phyloP scores from a whole-genome alignment of 2,888 invertebrate genomes.

The Erebia ligea region DNA sequence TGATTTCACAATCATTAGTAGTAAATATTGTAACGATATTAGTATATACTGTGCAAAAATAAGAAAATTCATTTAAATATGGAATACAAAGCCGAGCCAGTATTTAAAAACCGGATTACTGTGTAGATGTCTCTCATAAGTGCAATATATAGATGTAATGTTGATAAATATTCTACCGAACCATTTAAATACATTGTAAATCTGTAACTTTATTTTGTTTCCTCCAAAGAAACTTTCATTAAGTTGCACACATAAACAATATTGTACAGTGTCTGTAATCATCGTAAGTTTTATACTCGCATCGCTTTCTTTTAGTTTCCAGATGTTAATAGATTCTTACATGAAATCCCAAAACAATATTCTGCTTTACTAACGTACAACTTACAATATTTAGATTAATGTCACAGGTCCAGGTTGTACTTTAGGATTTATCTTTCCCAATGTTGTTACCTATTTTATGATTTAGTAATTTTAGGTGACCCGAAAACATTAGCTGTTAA shows the following conservation, averaged over 20 bases:
- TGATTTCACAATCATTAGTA: conserved; percentile 58
- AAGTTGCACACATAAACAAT: conserved; percentile 51
- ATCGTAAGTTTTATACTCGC: conserved; percentile 57
- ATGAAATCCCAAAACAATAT: conserved; percentile 60
- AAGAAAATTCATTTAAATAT: conserved; percentile 58
- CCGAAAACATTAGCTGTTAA: conserved; percentile 71
- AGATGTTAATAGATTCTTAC: conserved; percentile 63
- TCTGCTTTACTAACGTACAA: conserved; percentile 65
- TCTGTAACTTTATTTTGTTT: conserved; percentile 35
- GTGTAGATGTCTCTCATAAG: conserved; percentile 72
- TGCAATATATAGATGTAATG: conserved; percentile 77
- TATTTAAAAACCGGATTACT: conserved; percentile 79
- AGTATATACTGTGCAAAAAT: conserved; percentile 49
- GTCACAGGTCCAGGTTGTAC: conserved; percentile 81
- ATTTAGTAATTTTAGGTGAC: conserved; percentile 68
- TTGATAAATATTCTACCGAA: conserved; percentile 53
- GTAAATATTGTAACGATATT: conserved; percentile 49
- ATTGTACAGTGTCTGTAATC: conserved; percentile 45
- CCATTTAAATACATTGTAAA: conserved; percentile 40
- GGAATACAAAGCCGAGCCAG: conserved; percentile 78
- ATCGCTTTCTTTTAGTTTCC: conserved; percentile 72
- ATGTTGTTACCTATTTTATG: conserved; percentile 76
- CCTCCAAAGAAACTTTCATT: conserved; percentile 34
- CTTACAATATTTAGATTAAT: conserved; percentile 60
- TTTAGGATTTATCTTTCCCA: conserved; percentile 73